Evolutionary conservation across 2,797 vertebrate species (phyloP).

Genomic region (Pseudotriccus pelzelni): DNA sequence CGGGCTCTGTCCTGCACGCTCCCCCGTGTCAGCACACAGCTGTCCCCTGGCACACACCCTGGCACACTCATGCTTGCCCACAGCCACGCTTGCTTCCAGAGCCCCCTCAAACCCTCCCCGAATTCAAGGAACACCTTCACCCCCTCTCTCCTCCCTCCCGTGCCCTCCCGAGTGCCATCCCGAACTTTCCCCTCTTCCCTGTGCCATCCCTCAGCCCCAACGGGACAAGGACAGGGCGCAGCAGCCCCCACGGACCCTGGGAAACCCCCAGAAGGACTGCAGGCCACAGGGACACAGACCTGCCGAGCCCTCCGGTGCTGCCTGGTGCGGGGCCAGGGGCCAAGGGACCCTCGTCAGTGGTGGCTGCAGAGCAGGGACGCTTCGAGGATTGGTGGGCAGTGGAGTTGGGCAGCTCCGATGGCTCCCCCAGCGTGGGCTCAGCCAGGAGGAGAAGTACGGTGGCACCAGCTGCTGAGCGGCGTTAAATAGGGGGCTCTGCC

Average conservation of each 20-base stretch:
- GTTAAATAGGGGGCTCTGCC: slow-evolving; percentile 53
- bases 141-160: not conserved
- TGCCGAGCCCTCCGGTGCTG: not conserved
- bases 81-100: not conserved
- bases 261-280: accelerated
- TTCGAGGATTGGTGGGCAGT: not conserved
- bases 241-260: not conserved
- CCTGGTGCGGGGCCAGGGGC: not conserved
- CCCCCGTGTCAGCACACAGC: too few species aligned
- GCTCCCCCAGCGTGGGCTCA: not conserved
- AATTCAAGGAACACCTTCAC: not conserved
- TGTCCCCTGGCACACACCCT: not conserved
- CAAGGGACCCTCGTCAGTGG: not conserved
- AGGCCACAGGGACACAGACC: not conserved
- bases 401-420: accelerated
- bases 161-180: not conserved
- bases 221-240: accelerated
- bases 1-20: not conserved
- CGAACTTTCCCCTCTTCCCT: not conserved
- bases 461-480: not conserved
- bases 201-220: not conserved
- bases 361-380: not conserved
- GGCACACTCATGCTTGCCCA: not conserved
- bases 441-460: not conserved
- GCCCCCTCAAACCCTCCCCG: not conserved